These are phyloP conservation scores for Muscicapa comitata DNA, from an alignment of 2,797 vertebrate genomes.

Conservation along the genomic window DNA sequence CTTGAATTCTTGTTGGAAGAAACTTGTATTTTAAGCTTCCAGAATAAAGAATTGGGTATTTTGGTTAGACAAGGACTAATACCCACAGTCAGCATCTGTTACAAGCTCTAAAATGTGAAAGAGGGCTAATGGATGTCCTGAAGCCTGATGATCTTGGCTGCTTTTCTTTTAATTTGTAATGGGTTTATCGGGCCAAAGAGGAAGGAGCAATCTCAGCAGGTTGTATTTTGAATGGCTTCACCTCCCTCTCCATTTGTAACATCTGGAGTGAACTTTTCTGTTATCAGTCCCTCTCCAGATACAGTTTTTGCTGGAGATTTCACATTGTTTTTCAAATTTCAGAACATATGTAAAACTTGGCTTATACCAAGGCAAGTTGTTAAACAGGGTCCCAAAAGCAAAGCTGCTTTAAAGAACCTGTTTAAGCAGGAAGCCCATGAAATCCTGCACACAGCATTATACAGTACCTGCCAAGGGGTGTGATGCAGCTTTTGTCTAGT, in stretches of 20 bases:
- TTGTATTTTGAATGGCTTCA: not conserved
- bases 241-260: not conserved
- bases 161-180: slow-evolving; percentile 22
- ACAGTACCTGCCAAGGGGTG: not conserved
- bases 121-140: not conserved
- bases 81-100: not conserved
- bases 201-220: not conserved
- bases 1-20: not conserved
- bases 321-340: not conserved
- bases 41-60: not conserved
- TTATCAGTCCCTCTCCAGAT: not conserved
- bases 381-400: not conserved
- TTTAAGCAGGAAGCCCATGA: not conserved
- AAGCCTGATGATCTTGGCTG: not conserved
- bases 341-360: not conserved
- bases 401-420: not conserved
- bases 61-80: not conserved
- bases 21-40: not conserved
- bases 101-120: not conserved
- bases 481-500: not conserved
- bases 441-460: not conserved
- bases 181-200: slow-evolving; percentile 1
- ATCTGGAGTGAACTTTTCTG: not conserved
- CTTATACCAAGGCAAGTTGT: not conserved
- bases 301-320: not conserved